A percentile compares a stretch with the other conserved stretches of the same genome.
Evolutionary conservation across 2,113 vertebrate genomes (phyloP).

Genomic region (Prunella fulvescens): DNA sequence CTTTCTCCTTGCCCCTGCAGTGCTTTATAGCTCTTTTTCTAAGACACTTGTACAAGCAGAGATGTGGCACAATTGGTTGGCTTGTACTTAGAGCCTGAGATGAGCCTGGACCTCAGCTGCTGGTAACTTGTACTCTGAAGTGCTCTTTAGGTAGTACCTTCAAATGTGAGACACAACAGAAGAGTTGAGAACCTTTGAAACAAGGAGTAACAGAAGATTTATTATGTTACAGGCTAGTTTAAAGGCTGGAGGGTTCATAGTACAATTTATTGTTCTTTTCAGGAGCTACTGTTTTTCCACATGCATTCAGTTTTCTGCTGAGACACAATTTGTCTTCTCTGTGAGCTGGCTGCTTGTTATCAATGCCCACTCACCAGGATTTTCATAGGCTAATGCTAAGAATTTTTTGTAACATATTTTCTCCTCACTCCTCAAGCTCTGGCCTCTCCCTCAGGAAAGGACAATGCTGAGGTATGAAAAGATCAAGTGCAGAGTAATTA

Average conservation of each 20-base stretch:
- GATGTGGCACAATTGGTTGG: not conserved
- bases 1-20: not conserved
- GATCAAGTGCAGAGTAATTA: not conserved
- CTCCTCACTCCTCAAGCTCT: too few relatives aligned
- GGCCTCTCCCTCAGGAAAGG: not conserved
- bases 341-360: not conserved
- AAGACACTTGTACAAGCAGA: not conserved
- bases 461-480: not conserved
- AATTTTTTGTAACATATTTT: not conserved
- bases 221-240: not conserved
- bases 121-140: not conserved
- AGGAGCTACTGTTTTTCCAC: not conserved
- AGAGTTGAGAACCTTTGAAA: not conserved
- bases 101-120: not conserved
- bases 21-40: not conserved
- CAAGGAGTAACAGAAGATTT: not conserved
- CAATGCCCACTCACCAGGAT: not conserved
- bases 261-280: conserved; percentile 5
- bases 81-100: not conserved
- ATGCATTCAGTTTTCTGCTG: not conserved
- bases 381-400: not conserved
- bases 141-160: not conserved
- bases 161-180: not conserved
- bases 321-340: not conserved
- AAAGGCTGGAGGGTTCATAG: not conserved